Conservation (phyloP, 2,888 invertebrate genomes). For the Abscondita cerata region DNA sequence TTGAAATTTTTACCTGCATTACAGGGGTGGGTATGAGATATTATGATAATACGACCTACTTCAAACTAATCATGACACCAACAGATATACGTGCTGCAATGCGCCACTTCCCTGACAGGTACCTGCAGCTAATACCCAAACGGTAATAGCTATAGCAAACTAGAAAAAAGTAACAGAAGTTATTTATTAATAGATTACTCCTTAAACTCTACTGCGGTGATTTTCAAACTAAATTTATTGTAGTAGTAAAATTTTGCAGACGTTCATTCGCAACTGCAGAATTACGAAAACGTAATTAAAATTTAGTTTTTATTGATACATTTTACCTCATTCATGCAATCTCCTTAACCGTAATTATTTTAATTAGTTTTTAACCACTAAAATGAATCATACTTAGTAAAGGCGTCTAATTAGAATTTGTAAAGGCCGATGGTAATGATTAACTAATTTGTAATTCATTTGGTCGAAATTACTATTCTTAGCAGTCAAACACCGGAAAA, state of each 20-base stretch:
- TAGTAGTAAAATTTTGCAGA: slow-evolving; percentile 13
- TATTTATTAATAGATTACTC: slow-evolving; percentile 19
- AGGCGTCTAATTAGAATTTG: too few relatives aligned
- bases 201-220: slow-evolving; percentile 18
- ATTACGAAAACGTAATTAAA: background rate
- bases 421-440: too few relatives aligned
- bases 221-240: slow-evolving; percentile 23
- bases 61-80: slow-evolving; percentile 52
- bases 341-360: slow-evolving; percentile 4
- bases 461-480: too few relatives aligned
- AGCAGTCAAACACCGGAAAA: too few relatives aligned
- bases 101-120: slow-evolving; percentile 38
- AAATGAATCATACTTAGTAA: too few relatives aligned
- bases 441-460: too few relatives aligned
- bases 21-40: slow-evolving; percentile 48
- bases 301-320: too few relatives aligned
- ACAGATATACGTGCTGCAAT: slow-evolving; percentile 48
- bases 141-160: slow-evolving; percentile 14
- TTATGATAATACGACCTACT: slow-evolving; percentile 54
- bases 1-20: slow-evolving; percentile 51
- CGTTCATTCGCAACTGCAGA: slow-evolving; percentile 6
- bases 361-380: too few relatives aligned
- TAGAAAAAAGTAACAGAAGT: slow-evolving; percentile 18
- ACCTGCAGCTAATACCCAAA: slow-evolving; percentile 27
- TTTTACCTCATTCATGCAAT: slow-evolving; percentile 11